Conservation (phyloP, 2,888 invertebrate genomes). For the Notocelia uddmanniana region DNA sequence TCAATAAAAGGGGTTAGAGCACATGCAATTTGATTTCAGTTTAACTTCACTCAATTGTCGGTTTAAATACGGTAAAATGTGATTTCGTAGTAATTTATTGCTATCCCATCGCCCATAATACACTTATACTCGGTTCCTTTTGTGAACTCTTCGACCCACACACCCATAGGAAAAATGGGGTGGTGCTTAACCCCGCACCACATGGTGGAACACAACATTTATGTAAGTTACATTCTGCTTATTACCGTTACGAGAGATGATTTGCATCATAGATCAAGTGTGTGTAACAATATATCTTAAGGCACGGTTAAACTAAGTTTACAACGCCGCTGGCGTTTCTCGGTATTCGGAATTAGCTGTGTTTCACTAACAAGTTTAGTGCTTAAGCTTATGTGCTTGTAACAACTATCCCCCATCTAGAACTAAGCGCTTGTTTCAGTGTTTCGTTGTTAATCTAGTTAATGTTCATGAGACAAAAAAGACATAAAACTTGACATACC, state of each 20-base stretch:
- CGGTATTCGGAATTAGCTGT: constrained; percentile 21
- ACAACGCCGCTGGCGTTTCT: constrained; percentile 18
- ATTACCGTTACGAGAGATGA: not conserved
- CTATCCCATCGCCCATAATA: too few species aligned
- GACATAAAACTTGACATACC: too few species aligned
- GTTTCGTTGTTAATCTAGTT: constrained; percentile 14
- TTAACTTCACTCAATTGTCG: too few species aligned
- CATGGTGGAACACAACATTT: not conserved
- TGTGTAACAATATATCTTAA: constrained; percentile 15
- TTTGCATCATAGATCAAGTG: not conserved
- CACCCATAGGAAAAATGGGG: too few species aligned
- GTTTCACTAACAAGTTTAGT: constrained; percentile 29
- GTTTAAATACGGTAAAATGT: too few species aligned
- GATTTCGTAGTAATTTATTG: too few species aligned
- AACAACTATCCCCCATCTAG: constrained; percentile 6
- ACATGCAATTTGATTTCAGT: too few species aligned
- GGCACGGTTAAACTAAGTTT: constrained; percentile 22
- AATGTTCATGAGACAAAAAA: not conserved
- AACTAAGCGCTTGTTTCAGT: constrained; percentile 17
- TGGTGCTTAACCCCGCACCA: not conserved
- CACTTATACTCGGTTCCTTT: too few species aligned
- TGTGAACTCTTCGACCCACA: too few species aligned
- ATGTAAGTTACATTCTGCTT: not conserved
- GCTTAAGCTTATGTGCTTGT: constrained; percentile 20
- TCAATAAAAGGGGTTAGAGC: too few species aligned